Percentiles rank a stretch among this genome's conserved stretches.
phyloP scores from a whole-genome alignment of 2,797 vertebrate species.

The Protosalanx chinensis region DNA sequence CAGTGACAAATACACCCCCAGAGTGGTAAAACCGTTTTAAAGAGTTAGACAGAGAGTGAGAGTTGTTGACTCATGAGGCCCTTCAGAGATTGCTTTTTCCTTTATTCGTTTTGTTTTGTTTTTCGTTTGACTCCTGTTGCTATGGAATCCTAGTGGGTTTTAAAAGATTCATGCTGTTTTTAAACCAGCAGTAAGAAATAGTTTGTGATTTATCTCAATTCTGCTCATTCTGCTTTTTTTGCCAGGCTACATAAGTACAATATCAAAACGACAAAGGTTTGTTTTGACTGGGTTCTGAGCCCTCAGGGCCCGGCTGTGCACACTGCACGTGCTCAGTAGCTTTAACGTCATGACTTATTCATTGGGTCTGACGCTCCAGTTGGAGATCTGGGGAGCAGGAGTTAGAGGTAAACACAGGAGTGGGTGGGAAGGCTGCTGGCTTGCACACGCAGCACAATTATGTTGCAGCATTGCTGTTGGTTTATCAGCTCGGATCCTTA shows the following conservation, averaged over 20 bases:
- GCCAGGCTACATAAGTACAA: neutral
- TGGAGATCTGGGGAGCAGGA: neutral
- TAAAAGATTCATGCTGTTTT: constrained; percentile 53
- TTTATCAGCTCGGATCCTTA: neutral
- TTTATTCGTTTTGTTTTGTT: no score
- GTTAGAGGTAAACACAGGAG: no score
- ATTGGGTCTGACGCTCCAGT: neutral
- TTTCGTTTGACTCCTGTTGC: constrained; percentile 35
- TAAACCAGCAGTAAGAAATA: constrained; percentile 24
- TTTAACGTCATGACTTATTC: neutral
- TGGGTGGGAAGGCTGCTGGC: no score
- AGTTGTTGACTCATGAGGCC: neutral
- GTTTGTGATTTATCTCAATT: no score
- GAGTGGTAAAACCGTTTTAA: neutral
- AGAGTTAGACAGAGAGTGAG: constrained; percentile 14
- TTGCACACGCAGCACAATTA: no score
- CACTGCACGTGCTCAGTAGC: neutral
- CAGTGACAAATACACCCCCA: neutral
- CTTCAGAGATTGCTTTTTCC: constrained; percentile 14
- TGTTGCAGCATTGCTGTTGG: no score
- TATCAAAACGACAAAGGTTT: neutral
- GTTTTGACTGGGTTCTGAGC: constrained; percentile 1
- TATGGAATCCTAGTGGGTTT: constrained; percentile 35
- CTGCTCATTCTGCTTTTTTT: neutral
- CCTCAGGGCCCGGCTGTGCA: neutral